phyloP scores from a whole-genome alignment of 2,797 vertebrate species.

The Oceanodroma leucorhoa region DNA sequence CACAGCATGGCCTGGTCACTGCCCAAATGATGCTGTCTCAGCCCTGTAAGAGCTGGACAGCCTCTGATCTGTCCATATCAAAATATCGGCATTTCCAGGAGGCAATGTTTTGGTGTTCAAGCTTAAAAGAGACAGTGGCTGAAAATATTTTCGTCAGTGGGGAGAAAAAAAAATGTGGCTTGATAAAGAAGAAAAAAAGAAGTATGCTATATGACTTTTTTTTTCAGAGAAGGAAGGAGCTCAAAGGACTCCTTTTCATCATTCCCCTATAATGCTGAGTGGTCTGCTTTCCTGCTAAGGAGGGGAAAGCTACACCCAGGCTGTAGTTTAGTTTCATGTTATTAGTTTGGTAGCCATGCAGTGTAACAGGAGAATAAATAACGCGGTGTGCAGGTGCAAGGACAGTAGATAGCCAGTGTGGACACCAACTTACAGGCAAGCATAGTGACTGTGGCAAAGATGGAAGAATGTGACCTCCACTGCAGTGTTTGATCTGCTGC shows the following conservation, averaged over 20 bases:
- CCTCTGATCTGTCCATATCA: not conserved
- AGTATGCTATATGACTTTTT: not conserved
- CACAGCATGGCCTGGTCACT: not conserved
- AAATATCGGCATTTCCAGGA: not conserved
- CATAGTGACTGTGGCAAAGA: not conserved
- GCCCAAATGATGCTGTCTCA: not conserved
- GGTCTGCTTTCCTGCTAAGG: not conserved
- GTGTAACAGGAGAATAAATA: not conserved
- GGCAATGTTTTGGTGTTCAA: not conserved
- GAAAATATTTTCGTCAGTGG: not conserved
- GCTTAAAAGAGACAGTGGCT: not conserved
- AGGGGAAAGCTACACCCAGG: not conserved
- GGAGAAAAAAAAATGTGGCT: not conserved
- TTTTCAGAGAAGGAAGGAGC: not conserved
- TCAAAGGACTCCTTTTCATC: not conserved
- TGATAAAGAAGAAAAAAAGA: not conserved
- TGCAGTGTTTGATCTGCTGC: slow-evolving; percentile 15
- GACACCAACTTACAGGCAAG: not conserved
- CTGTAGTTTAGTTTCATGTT: not conserved
- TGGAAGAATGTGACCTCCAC: slow-evolving; percentile 16
- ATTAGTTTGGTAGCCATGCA: not conserved
- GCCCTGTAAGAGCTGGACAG: not conserved
- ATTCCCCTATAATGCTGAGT: not conserved
- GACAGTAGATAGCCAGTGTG: not conserved
- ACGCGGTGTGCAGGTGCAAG: not conserved